phyloP scores from a whole-genome alignment of 2,113 vertebrate genomes.

The Chunga burmeisteri region DNA sequence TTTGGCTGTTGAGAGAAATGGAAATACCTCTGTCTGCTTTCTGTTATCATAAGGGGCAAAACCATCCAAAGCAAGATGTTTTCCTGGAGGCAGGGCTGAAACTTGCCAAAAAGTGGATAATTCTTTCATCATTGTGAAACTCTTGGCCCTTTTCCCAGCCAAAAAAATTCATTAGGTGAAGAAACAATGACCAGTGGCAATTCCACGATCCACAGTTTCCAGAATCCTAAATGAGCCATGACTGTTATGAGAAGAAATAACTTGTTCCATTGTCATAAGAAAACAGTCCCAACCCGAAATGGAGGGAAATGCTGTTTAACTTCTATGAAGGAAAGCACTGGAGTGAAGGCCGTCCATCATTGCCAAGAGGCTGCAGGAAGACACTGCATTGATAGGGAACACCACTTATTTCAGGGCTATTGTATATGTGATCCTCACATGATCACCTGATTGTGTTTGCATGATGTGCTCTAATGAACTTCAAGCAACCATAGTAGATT shows the following conservation, averaged over 20 bases:
- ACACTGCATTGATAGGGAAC: background rate
- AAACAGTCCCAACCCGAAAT: background rate
- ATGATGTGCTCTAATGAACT: background rate
- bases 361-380: background rate
- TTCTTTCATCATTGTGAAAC: background rate
- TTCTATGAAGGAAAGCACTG: background rate
- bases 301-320: background rate
- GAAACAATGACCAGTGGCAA: background rate
- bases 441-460: background rate
- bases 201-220: background rate
- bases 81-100: background rate
- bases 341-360: background rate
- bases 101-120: background rate
- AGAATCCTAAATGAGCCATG: background rate
- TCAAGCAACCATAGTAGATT: background rate
- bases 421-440: background rate
- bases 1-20: background rate
- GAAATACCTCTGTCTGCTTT: background rate
- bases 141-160: background rate
- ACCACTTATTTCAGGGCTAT: background rate
- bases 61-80: background rate
- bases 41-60: background rate
- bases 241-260: background rate
- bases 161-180: background rate
- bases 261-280: background rate